Evolutionary conservation across 2,797 vertebrate genomes (phyloP).

Genomic region (Pygocentrus nattereri): DNA sequence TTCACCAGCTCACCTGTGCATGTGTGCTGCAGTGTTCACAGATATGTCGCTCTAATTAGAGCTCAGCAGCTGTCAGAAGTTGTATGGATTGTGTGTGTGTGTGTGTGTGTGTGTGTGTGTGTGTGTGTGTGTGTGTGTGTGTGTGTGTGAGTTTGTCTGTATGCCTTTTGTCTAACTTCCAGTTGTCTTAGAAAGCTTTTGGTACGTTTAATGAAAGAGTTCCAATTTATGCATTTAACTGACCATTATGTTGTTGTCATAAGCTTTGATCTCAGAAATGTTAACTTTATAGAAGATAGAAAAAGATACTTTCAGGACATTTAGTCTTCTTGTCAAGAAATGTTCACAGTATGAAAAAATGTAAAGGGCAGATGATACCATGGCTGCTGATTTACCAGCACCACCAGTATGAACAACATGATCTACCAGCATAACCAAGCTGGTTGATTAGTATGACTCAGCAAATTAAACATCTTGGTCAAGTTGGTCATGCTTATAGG

Average conservation of each 20-base stretch:
- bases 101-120: constrained; percentile 28
- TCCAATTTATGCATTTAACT: not conserved
- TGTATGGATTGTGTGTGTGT: not conserved
- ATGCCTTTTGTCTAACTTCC: not conserved
- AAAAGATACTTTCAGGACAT: not conserved
- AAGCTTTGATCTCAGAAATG: not conserved
- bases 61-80: constrained; percentile 15
- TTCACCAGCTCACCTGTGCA: constrained; percentile 42
- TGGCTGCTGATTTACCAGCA: too few relatives aligned
- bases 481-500: too few relatives aligned
- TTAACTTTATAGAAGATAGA: too few relatives aligned
- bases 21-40: constrained; percentile 18
- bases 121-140: not conserved
- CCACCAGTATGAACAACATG: too few relatives aligned
- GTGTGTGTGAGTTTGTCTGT: constrained; percentile 28
- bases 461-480: too few relatives aligned
- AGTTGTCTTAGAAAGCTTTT: not conserved
- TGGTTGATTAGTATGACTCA: too few relatives aligned
- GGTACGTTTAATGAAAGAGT: not conserved
- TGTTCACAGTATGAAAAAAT: not conserved
- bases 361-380: not conserved
- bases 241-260: not conserved
- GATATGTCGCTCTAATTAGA: constrained; percentile 18
- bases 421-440: too few relatives aligned
- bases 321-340: not conserved